phyloP scores from a whole-genome alignment of 2,797 vertebrate genomes.

The Apogon hyalosoma region DNA sequence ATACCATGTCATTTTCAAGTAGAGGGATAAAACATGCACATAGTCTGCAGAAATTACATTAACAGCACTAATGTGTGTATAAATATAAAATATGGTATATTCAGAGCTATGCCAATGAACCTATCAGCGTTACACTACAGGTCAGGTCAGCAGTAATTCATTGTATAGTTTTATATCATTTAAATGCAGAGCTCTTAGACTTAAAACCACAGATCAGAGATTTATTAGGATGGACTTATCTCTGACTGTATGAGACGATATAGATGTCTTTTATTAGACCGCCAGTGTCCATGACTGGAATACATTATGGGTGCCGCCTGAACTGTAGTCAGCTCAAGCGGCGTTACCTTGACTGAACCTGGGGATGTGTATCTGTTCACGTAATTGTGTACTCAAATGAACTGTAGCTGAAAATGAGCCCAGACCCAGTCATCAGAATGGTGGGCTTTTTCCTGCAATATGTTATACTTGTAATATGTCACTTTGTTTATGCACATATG shows the following conservation, averaged over 20 bases:
- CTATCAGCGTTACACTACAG: background rate
- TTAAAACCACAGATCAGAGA: constrained; percentile 2
- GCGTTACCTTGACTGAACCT: constrained; percentile 12
- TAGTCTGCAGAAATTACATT: constrained; percentile 1
- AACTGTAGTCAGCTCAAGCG: background rate
- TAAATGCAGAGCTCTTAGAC: background rate
- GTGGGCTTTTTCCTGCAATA: too few relatives aligned
- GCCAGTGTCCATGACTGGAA: constrained; percentile 16
- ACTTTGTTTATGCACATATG: too few relatives aligned
- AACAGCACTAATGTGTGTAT: background rate
- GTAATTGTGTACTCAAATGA: background rate
- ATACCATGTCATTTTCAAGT: constrained; percentile 35
- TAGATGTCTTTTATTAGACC: constrained; percentile 14
- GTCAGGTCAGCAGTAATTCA: constrained; percentile 4
- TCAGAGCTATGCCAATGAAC: background rate
- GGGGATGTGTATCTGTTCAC: background rate
- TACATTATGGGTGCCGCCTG: background rate
- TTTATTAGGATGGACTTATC: constrained; percentile 22
- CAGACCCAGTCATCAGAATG: too few relatives aligned
- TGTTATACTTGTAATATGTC: too few relatives aligned
- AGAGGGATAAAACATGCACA: constrained; percentile 21
- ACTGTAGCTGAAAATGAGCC: too few relatives aligned
- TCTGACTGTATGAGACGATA: constrained; percentile 9
- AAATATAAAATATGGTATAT: background rate
- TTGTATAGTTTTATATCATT: constrained; percentile 1